Evolutionary conservation across 2,113 vertebrate genomes (phyloP).

Genomic region (Ondatra zibethicus): DNA sequence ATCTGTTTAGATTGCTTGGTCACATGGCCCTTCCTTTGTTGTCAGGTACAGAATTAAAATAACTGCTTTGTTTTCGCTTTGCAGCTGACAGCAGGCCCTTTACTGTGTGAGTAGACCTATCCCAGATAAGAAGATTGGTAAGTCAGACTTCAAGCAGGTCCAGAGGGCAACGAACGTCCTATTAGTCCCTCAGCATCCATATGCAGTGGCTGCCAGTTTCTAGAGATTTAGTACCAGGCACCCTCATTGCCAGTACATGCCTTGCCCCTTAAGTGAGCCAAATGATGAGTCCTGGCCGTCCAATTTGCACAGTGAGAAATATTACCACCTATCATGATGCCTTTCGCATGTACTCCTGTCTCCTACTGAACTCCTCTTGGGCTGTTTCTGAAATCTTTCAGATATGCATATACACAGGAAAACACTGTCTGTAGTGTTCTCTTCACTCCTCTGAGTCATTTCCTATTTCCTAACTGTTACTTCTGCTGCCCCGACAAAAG

Average conservation of each 20-base stretch:
- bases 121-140: background rate
- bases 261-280: background rate
- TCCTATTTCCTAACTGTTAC: background rate
- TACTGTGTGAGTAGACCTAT: background rate
- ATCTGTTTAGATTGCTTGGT: background rate
- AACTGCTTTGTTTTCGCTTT: background rate
- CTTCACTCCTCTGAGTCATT: background rate
- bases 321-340: no score
- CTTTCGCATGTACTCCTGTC: rapidly evolving
- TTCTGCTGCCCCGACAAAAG: background rate
- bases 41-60: background rate
- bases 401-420: background rate
- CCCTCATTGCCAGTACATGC: background rate
- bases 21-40: background rate
- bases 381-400: background rate
- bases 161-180: background rate
- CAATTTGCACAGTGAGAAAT: no score
- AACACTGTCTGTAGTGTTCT: background rate
- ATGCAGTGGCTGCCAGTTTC: background rate
- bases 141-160: background rate
- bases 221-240: background rate
- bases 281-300: rapidly evolving
- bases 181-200: background rate
- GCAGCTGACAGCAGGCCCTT: background rate
- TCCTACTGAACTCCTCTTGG: background rate